Conservation (phyloP, 30 jellyfish, hydroid and myxozoan species). For the Aurelia coerulea region DNA sequence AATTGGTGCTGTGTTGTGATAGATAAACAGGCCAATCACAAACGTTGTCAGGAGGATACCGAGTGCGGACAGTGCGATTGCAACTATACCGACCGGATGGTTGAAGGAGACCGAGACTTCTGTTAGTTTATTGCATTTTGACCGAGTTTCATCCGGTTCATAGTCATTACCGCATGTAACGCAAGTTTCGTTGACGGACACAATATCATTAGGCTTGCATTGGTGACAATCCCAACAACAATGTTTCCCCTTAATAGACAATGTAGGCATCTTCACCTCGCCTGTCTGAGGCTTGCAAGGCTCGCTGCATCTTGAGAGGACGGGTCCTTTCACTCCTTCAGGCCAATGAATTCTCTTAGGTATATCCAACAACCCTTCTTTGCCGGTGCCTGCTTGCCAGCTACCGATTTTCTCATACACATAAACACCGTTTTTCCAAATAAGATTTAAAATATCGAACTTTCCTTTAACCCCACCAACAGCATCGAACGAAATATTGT, state of each 20-base stretch:
- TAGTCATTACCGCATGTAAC: slow-evolving; percentile 31
- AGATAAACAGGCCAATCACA: slow-evolving; percentile 28
- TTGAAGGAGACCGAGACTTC: slow-evolving; percentile 20
- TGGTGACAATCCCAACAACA: slow-evolving; percentile 73
- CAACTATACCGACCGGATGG: slow-evolving; percentile 49
- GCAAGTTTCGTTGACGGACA: slow-evolving; percentile 55
- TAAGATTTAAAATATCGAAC: slow-evolving; percentile 41
- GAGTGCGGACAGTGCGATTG: slow-evolving; percentile 35
- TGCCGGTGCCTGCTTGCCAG: slow-evolving; percentile 44
- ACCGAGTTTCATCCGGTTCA: slow-evolving; percentile 51
- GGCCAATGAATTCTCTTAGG: slow-evolving; percentile 21
- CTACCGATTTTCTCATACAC: slow-evolving; percentile 38
- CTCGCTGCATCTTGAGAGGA: slow-evolving; percentile 51
- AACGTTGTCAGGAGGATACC: slow-evolving; percentile 54
- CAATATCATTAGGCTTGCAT: slow-evolving; percentile 50
- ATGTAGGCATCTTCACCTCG: slow-evolving; percentile 12
- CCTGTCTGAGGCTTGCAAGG: slow-evolving; percentile 52
- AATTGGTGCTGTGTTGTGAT: slow-evolving; percentile 36
- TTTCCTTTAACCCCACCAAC: slow-evolving; percentile 67
- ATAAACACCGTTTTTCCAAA: slow-evolving; percentile 4
- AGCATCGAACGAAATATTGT: slow-evolving; percentile 46
- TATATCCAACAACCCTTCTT: not conserved
- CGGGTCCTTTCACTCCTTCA: not conserved
- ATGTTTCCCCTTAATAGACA: not conserved
- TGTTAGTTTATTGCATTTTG: slow-evolving; percentile 33